Evolutionary conservation across 2,797 vertebrate genomes (phyloP).

Genomic region (Myiotriccus ornatus): DNA sequence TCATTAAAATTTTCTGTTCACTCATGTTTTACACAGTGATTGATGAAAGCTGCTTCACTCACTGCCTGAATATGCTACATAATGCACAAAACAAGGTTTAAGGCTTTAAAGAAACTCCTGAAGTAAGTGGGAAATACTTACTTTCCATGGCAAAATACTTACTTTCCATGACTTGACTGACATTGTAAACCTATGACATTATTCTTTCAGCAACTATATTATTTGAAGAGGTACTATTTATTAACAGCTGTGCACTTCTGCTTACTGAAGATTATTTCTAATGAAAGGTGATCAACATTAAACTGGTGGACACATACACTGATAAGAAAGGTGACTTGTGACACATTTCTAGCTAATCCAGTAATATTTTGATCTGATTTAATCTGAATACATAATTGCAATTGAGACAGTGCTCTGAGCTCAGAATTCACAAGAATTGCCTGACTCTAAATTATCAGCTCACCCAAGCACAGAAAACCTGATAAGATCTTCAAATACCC

Average conservation of each 20-base stretch:
- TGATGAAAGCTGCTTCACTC: not conserved
- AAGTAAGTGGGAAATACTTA: not conserved
- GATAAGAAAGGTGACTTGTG: not conserved
- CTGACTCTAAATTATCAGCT: constrained; percentile 6
- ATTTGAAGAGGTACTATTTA: not conserved
- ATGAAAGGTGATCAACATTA: not conserved
- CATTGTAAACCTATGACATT: not conserved
- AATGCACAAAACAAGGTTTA: not conserved
- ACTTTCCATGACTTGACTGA: not conserved
- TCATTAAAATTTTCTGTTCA: not conserved
- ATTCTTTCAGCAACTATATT: not conserved
- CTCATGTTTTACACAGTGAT: not conserved
- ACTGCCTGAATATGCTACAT: not conserved
- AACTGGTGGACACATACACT: not conserved
- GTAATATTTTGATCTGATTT: not conserved
- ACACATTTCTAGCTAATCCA: not conserved
- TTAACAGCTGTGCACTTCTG: not conserved
- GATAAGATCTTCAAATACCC: constrained; percentile 45
- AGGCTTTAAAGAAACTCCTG: not conserved
- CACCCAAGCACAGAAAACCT: constrained; percentile 10
- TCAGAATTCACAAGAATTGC: constrained; percentile 27
- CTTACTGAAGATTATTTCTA: not conserved
- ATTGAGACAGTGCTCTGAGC: constrained; percentile 10
- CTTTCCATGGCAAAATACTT: not conserved
- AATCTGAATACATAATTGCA: not conserved